Evolutionary conservation across 2,113 vertebrate genomes (phyloP), one percentile per base, ranked within the genome.

Genomic region (Thalassarche chlororhynchos): DNA sequence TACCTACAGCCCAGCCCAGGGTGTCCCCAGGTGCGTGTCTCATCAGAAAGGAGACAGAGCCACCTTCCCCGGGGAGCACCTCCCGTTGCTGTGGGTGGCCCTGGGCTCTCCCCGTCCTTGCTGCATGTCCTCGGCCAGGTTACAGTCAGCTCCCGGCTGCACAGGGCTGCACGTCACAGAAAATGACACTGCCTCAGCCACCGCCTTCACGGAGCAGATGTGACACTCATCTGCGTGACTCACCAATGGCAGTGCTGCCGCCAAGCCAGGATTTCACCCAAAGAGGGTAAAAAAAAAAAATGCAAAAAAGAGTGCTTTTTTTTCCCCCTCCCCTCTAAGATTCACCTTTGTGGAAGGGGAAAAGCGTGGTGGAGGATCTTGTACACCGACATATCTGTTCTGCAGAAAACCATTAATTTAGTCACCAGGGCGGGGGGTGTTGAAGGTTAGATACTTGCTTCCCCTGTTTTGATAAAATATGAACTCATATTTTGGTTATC

Each of bases 391-490:
- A 42, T 26, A 44, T 40, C 77, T 72, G 24, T 89, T 97, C 96
- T 91, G 87, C 57, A 95, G 97, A 97, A 97, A 91, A 84, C 38
- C 91, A 31, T 75, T 15, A 1, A 20, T 89, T 87, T 91, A 95
- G 92, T 96, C 93, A 95, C 57, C 49, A 2, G 47, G 31, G 31
- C 20, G 15, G 60, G 47, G 80, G 74, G 57, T 5, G 57, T 61
- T 91, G 89, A 85, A 84, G 52, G 81, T 84, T 36, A 79, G 46
- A 51, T 25, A n/a, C 68, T 91, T 87, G 84, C 93, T 96, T 92
- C 91, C 36, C 62, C 46, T 70, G 62, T 19, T 70, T 52, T 47
- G 77, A 82, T 79, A 91, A 89, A 87, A 71, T 0, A 24, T 51
- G 36, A 91, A 31, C 46, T 96, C 62, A 0, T 42, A 5, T 58